Percentiles rank a stretch among this genome's conserved stretches.
These are phyloP conservation scores for Charaxes varanes DNA, from an alignment of 1,140 invertebrate species.

Conservation along the genomic window DNA sequence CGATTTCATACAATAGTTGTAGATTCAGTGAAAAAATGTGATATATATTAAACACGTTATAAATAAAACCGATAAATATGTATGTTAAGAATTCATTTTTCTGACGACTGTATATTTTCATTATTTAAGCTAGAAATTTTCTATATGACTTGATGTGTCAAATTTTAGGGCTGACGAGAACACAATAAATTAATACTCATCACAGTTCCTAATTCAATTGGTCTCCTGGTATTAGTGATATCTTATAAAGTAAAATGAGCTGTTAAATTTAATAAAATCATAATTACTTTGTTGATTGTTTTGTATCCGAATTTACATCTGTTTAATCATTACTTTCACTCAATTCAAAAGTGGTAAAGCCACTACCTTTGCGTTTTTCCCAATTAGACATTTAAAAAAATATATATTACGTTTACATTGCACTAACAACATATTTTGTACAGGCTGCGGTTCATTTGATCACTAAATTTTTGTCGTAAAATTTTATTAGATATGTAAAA, in stretches of 20 bases:
- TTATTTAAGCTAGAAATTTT: constrained; percentile 4
- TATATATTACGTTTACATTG: no score
- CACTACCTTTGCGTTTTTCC: no score
- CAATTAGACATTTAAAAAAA: no score
- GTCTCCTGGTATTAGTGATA: constrained; percentile 9
- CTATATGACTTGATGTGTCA: constrained; percentile 45
- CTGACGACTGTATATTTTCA: no score
- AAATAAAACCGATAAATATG: constrained; percentile 28
- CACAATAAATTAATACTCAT: constrained; percentile 50
- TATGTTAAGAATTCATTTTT: constrained; percentile 24
- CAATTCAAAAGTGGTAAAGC: no score
- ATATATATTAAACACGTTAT: constrained; percentile 30
- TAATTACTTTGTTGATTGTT: no score
- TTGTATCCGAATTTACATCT: no score
- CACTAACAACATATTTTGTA: no score
- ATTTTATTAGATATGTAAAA: constrained; percentile 2
- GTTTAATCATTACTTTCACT: no score
- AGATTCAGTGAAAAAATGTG: constrained; percentile 47
- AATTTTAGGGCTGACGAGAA: constrained; percentile 45
- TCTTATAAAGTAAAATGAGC: no score
- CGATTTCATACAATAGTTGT: no score
- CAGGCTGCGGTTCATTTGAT: background rate
- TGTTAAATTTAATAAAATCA: no score
- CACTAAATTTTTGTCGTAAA: background rate
- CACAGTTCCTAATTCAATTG: constrained; percentile 31